phyloP scores from a whole-genome alignment of 2,113 vertebrate genomes.

The Sclerurus mexicanus region DNA sequence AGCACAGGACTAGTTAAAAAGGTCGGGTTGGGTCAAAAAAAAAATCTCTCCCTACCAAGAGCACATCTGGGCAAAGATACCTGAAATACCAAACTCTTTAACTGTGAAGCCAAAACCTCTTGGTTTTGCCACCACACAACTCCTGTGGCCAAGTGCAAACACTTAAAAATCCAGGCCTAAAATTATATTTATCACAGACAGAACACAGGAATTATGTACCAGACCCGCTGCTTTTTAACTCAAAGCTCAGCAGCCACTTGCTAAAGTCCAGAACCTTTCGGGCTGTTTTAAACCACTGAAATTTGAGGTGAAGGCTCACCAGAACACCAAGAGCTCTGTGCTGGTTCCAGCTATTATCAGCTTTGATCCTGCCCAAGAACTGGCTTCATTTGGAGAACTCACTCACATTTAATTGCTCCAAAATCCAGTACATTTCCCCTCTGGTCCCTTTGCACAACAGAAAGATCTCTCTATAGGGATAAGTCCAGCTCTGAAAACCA shows the following conservation, averaged over 20 bases:
- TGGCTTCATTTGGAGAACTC: neutral
- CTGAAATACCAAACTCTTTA: neutral
- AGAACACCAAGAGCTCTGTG: rapidly evolving
- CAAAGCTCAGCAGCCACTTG: neutral
- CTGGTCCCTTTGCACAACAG: neutral
- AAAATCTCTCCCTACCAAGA: neutral
- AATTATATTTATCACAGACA: neutral
- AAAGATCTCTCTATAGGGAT: neutral
- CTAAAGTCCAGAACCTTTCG: neutral
- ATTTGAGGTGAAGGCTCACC: neutral
- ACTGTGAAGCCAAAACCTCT: neutral
- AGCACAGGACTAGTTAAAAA: neutral
- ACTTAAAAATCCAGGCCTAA: neutral
- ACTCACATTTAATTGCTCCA: neutral
- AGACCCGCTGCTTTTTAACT: neutral
- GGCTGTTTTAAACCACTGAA: neutral
- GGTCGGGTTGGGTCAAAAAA: neutral
- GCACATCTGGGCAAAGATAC: neutral
- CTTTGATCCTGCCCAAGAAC: neutral
- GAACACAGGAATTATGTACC: rapidly evolving
- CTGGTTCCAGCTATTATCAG: neutral
- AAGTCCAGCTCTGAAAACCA: neutral
- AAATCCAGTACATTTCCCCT: neutral
- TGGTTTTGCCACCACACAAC: neutral
- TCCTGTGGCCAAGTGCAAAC: neutral